Conservation (phyloP, 2,797 vertebrate genomes). For the Spondyliosoma cantharus region DNA sequence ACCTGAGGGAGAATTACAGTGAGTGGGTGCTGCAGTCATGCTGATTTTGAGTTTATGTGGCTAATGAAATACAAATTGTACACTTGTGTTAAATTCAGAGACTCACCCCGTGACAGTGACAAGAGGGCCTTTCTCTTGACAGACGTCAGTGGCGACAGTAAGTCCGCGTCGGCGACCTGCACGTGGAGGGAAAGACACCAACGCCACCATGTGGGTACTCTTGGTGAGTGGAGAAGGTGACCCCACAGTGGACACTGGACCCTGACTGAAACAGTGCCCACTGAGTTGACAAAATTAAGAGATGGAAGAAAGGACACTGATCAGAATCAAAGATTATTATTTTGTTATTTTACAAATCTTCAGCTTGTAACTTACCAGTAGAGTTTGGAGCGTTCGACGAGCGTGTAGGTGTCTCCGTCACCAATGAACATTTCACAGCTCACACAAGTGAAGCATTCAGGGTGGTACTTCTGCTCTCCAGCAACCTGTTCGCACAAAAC, state of each 20-base stretch:
- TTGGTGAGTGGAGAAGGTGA: conserved; percentile 83
- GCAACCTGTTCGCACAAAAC: conserved; percentile 86
- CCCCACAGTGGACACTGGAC: conserved; percentile 81
- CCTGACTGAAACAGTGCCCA: conserved; percentile 91
- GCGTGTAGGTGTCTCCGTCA: conserved; percentile 92
- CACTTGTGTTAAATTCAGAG: background rate
- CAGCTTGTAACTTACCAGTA: conserved; percentile 81
- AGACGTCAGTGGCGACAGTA: conserved; percentile 86
- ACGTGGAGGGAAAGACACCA: conserved; percentile 92
- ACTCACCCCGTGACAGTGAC: conserved; percentile 91
- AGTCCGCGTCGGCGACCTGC: conserved; percentile 86
- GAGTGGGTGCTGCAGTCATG: background rate
- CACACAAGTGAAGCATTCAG: conserved; percentile 94
- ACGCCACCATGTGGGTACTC: conserved; percentile 92
- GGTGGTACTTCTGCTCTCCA: conserved; percentile 96
- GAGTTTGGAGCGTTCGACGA: conserved; percentile 93
- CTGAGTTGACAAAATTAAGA: conserved; percentile 70
- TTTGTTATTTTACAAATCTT: background rate
- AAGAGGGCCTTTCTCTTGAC: conserved; percentile 59
- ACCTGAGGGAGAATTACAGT: conserved; percentile 76
- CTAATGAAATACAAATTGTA: background rate
- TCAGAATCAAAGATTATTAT: background rate
- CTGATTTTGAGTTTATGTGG: background rate
- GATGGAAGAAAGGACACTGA: background rate
- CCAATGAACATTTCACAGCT: conserved; percentile 91